Evolutionary conservation across 2,888 invertebrate species (phyloP), one percentile per base, ranked within the genome.

Genomic region (Stictocephala bisonia): DNA sequence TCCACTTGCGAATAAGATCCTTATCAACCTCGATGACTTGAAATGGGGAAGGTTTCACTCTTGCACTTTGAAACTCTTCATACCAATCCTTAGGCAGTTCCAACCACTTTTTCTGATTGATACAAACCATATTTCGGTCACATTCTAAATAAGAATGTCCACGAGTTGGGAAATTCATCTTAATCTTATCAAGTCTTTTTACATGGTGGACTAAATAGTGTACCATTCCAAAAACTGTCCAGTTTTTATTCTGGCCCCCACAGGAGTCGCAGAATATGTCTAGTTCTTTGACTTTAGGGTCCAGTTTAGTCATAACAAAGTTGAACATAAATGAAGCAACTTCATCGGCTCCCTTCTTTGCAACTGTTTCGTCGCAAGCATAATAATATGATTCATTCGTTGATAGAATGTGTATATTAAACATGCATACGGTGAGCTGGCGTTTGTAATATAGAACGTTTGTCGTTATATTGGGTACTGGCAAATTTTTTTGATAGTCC

Each of bases 171-270:
- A 72, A 64, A 6, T 31, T 26, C 53, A 72, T 26, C 22, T 18
- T 50, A n/a, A 72, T 31, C 18, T 9, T 22, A 20, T 40, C 51
- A 11, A 60, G 50, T 22, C 24, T 35, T 13, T 64, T 64, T 15
- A 20, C 13, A 11, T 41, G 24, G 48, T 58, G 41, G 13, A 60
- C 51, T 7, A 71, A 13, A 40, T 60, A 53, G 50, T 71, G 44
- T 3, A 26, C 13, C 24, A 40, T 64, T 20, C 44, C 29, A 31
- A 64, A n/a, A 24, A 72, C 13, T 15, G 27, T 71, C 9, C 6
- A 72, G 22, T 72, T 72, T 48, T 72, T 72, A 48, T 72, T 72
- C 26, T 64, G 72, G 1, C 71, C 72, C 3, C 31, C 15, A 56
- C 72, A 72, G 13, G 64, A 72, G 24, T 72, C 58, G 18, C 71